phyloP scores from a whole-genome alignment of 2,888 invertebrate species.

The Ptychoptera contaminata region DNA sequence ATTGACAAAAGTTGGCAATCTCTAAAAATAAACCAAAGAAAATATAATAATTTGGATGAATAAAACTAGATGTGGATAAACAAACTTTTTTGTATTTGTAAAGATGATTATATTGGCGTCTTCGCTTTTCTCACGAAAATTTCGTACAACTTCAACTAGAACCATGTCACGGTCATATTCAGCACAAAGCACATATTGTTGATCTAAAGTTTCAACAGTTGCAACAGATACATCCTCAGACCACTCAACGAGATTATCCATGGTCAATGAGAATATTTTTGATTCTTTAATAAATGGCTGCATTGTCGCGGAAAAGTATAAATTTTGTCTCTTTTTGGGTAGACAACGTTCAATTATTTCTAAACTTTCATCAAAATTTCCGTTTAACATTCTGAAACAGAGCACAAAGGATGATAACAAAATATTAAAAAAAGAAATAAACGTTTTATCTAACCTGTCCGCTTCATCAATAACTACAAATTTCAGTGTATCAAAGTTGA shows the following conservation, averaged over 20 bases:
- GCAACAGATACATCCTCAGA: slow-evolving; percentile 56
- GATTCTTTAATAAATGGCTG: slow-evolving; percentile 63
- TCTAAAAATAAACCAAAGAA: slow-evolving; percentile 32
- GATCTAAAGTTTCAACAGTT: slow-evolving; percentile 80
- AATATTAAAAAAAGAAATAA: too few relatives aligned
- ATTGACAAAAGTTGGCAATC: slow-evolving; percentile 82
- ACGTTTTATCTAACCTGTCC: slow-evolving; percentile 59
- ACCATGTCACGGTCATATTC: slow-evolving; percentile 85
- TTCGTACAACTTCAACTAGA: slow-evolving; percentile 64
- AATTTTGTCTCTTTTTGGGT: slow-evolving; percentile 66
- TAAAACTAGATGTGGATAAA: slow-evolving; percentile 8
- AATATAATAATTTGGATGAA: not conserved
- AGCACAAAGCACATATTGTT: slow-evolving; percentile 82
- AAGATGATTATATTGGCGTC: slow-evolving; percentile 84
- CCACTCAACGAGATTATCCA: slow-evolving; percentile 38
- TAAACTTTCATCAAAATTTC: slow-evolving; percentile 69
- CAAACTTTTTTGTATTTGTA: slow-evolving; percentile 88
- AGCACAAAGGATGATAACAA: slow-evolving; percentile 32
- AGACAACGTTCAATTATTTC: slow-evolving; percentile 60
- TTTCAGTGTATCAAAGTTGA: slow-evolving; percentile 59
- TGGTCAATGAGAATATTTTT: slow-evolving; percentile 38
- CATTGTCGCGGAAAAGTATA: slow-evolving; percentile 92
- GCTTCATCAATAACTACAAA: slow-evolving; percentile 95
- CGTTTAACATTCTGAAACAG: slow-evolving; percentile 45
- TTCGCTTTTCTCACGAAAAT: slow-evolving; percentile 54